Evolutionary conservation across 2,113 vertebrate species (phyloP).

Genomic region (Monopterus albus): DNA sequence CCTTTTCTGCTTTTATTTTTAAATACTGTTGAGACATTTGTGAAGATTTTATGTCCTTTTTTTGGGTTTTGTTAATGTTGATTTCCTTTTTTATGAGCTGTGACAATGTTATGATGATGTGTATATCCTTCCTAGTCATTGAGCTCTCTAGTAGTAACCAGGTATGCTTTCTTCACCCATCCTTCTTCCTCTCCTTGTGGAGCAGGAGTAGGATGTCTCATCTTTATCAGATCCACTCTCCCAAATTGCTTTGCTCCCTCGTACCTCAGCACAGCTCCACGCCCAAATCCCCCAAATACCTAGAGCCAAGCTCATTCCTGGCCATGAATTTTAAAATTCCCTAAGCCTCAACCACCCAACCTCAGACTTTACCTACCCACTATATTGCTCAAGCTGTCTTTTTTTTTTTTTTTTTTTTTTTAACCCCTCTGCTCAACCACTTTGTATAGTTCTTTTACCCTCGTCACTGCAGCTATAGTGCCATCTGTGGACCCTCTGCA

Average conservation of each 20-base stretch:
- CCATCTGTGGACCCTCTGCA: slow-evolving; percentile 66
- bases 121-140: slow-evolving; percentile 84
- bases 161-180: slow-evolving; percentile 79
- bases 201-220: slow-evolving; percentile 49
- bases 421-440: slow-evolving; percentile 49
- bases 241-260: slow-evolving; percentile 44
- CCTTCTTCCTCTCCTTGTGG: slow-evolving; percentile 15
- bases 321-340: slow-evolving; percentile 51
- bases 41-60: slow-evolving; percentile 91
- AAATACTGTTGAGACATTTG: slow-evolving; percentile 92
- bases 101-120: slow-evolving; percentile 86
- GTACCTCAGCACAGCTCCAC: slow-evolving; percentile 45
- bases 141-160: slow-evolving; percentile 86
- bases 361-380: slow-evolving; percentile 25
- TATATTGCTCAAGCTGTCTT: slow-evolving; percentile 58
- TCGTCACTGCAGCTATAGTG: slow-evolving; percentile 69
- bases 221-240: slow-evolving; percentile 36
- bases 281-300: slow-evolving; percentile 2
- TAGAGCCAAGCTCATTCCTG: slow-evolving; percentile 39
- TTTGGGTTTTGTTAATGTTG: slow-evolving; percentile 81
- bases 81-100: slow-evolving; percentile 86
- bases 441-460: slow-evolving; percentile 67
- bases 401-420: too few species aligned
- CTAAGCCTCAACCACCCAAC: slow-evolving; percentile 32
- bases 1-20: slow-evolving; percentile 88